Evolutionary conservation across 1,140 invertebrate genomes (phyloP).

Genomic region (Tenebrio molitor): DNA sequence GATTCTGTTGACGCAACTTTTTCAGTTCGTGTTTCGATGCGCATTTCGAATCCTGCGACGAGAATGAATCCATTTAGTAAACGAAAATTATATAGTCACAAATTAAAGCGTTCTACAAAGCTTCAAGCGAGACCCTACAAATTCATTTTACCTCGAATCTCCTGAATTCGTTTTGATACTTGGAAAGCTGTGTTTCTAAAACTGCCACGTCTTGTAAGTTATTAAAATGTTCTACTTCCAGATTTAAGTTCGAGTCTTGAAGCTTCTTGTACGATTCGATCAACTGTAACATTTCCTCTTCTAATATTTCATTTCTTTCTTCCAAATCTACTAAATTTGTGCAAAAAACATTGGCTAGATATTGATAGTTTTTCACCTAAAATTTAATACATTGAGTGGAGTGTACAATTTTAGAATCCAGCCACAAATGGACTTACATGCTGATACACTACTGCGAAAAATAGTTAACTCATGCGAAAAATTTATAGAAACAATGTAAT

Average conservation of each 20-base stretch:
- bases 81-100: constrained; percentile 1
- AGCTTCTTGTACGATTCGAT: constrained; percentile 52
- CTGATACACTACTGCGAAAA: constrained; percentile 3
- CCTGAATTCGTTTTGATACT: constrained; percentile 60
- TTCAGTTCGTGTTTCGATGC: constrained; percentile 51
- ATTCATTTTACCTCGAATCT: constrained; percentile 55
- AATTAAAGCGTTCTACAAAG: constrained; percentile 14
- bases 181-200: constrained; percentile 59
- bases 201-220: constrained; percentile 59
- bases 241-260: constrained; percentile 58
- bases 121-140: constrained; percentile 14
- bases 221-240: constrained; percentile 63
- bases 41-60: constrained; percentile 44
- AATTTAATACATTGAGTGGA: constrained; percentile 22
- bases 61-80: background rate
- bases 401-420: too few relatives aligned
- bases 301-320: constrained; percentile 43
- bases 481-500: background rate
- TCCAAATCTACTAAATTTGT: constrained; percentile 43
- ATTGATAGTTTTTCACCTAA: constrained; percentile 21
- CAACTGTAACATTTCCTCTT: constrained; percentile 18
- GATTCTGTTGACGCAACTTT: constrained; percentile 57
- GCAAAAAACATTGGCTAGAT: constrained; percentile 39
- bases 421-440: constrained; percentile 6
- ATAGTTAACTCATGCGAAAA: background rate